Conservation (phyloP, 2,113 vertebrate genomes). For the Forbesichthys papilliferus region DNA sequence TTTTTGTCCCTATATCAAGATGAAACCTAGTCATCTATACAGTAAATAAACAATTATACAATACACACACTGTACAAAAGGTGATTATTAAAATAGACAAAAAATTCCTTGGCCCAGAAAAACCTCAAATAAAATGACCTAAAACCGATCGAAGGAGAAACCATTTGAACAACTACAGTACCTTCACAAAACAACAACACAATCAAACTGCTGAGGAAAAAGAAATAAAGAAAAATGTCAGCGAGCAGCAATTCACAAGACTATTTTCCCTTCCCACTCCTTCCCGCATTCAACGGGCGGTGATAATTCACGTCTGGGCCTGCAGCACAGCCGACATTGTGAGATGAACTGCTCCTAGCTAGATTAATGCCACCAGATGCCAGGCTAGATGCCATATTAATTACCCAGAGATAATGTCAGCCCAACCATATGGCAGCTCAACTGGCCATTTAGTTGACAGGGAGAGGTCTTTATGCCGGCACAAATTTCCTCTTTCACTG, state of each 20-base stretch:
- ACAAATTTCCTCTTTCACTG: slow-evolving; percentile 56
- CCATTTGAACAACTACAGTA: background rate
- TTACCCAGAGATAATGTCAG: slow-evolving; percentile 82
- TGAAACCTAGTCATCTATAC: no score
- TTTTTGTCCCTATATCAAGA: no score
- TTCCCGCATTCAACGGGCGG: slow-evolving; percentile 38
- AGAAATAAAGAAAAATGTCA: no score
- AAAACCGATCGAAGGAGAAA: background rate
- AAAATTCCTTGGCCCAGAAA: no score
- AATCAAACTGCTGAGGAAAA: no score
- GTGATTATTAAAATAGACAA: no score
- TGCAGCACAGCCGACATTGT: slow-evolving; percentile 59
- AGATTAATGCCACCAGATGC: slow-evolving; percentile 83
- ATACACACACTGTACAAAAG: no score
- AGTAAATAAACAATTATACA: no score
- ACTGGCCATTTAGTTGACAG: slow-evolving; percentile 79
- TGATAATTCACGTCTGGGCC: slow-evolving; percentile 71
- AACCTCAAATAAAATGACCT: no score
- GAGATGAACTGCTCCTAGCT: slow-evolving; percentile 69
- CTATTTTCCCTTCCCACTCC: background rate
- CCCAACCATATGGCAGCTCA: slow-evolving; percentile 78
- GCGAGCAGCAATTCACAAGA: no score
- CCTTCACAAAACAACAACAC: background rate
- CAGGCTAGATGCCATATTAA: slow-evolving; percentile 82
- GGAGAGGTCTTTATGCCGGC: slow-evolving; percentile 74